Evolutionary conservation across 1,140 invertebrate species (phyloP).

Genomic region (Cotesia chilonis): DNA sequence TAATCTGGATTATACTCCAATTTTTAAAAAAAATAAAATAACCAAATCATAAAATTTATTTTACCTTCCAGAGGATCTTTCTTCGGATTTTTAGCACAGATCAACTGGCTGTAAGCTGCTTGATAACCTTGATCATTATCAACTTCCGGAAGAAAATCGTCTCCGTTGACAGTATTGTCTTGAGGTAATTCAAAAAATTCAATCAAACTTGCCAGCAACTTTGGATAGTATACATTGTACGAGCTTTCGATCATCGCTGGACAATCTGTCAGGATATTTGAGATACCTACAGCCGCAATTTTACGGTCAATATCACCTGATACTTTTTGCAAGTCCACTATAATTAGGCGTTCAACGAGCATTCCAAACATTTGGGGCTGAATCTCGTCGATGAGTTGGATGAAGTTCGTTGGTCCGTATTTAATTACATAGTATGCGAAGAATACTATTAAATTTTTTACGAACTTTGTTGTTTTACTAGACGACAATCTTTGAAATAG

Average conservation of each 20-base stretch:
- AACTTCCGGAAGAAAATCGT: conserved; percentile 85
- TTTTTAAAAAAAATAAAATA: too few relatives aligned
- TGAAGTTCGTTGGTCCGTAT: conserved; percentile 76
- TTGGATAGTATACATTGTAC: conserved; percentile 72
- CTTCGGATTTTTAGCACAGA: conserved; percentile 80
- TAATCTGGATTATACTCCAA: too few relatives aligned
- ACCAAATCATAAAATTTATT: too few relatives aligned
- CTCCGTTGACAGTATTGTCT: conserved; percentile 79
- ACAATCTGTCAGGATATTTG: conserved; percentile 84
- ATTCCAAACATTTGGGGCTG: conserved; percentile 93
- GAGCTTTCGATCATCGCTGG: conserved; percentile 71
- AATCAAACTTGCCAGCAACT: conserved; percentile 78
- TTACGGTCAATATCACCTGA: conserved; percentile 84
- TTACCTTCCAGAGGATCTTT: conserved; percentile 76
- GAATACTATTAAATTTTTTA: conserved; percentile 89
- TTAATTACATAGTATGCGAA: conserved; percentile 85
- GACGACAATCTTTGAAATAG: conserved; percentile 91
- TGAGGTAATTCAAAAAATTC: conserved; percentile 88
- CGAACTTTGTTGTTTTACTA: conserved; percentile 94
- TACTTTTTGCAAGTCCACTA: conserved; percentile 88
- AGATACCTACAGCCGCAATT: conserved; percentile 88
- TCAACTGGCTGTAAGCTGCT: conserved; percentile 86
- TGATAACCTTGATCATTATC: conserved; percentile 89
- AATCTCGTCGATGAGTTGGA: conserved; percentile 84
- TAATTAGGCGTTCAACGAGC: conserved; percentile 88